Evolutionary conservation across 2,888 invertebrate genomes (phyloP), one percentile per base, ranked within the genome.

Genomic region (Masnerella sp.): DNA sequence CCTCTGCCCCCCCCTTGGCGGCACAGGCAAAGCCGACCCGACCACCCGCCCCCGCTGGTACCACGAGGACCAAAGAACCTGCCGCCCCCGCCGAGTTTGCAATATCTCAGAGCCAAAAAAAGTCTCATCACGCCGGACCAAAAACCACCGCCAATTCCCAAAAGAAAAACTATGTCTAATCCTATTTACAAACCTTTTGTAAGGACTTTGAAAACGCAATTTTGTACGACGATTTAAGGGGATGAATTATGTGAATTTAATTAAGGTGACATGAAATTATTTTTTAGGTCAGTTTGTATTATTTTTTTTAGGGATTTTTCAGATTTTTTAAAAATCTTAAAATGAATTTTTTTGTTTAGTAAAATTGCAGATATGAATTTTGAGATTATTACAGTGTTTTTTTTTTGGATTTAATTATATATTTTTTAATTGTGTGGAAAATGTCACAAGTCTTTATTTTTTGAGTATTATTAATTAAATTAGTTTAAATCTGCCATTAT

Each of bases 31-130:
- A 42, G 22, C 15, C 34, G 11, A 17, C 5, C 45, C 11, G 22
- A 22, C 2, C 9, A 51, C 14, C 58, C 51, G 20, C 58, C 68
- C 12, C 51, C 54, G 5, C 8, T 54, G 11, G 34, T 54, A 32
- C 43, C 49, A 5, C 34, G 69, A 61, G 61, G 61, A 47, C 69
- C 61, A 25, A 61, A 45, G 5, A 69, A 54, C 18, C 12, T 61
- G n/a, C 69, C 69, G 1, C 54, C 69, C 0, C 69, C 69, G 5
- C 69, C 69, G 12, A 47, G 25, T 40, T 7, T 69, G 36, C 61
- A 61, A n/a, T 22, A 61, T 15, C 15, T 69, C 5, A 52, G 61
- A 15, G 40, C 30, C 1, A 69, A 69, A 18, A 45, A 47, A 28
- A 12, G 18, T 17, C 56, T 25, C 15, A 8, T 12, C 12, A 14